Conservation (phyloP, 1,140 invertebrate species). For the Neocloeon triangulifer region DNA sequence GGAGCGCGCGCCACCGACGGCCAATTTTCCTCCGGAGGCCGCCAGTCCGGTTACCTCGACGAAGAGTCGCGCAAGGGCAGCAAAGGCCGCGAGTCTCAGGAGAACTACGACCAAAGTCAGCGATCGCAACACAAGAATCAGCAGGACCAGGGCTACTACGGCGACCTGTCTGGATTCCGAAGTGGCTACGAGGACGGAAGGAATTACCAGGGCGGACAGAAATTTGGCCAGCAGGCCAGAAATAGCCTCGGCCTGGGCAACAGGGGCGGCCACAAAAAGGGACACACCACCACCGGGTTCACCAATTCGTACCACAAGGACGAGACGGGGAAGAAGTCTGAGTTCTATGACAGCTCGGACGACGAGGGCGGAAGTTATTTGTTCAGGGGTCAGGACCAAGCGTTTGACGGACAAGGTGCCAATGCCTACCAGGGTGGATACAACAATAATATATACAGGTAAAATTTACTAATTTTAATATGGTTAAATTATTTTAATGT, state of each 20-base stretch:
- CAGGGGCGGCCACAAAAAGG: constrained; percentile 25
- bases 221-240: constrained; percentile 9
- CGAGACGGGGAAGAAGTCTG: constrained; percentile 35
- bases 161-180: constrained; percentile 8
- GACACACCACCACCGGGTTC: constrained; percentile 35
- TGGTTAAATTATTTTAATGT: no score
- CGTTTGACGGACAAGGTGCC: constrained; percentile 10
- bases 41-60: no score
- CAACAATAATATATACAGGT: constrained; percentile 12
- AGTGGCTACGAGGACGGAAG: constrained; percentile 11
- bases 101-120: constrained; percentile 1
- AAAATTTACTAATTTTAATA: no score
- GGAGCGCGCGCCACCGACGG: no score
- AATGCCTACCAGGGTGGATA: constrained; percentile 10
- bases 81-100: background rate
- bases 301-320: constrained; percentile 39
- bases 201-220: constrained; percentile 9
- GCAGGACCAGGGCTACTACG: constrained; percentile 10
- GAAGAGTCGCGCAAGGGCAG: no score
- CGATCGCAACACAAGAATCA: constrained; percentile 8
- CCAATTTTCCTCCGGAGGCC: no score
- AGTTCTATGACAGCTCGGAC: constrained; percentile 33
- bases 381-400: constrained; percentile 11
- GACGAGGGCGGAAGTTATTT: constrained; percentile 26
- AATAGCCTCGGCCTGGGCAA: constrained; percentile 6